phyloP scores from a whole-genome alignment of 92 coral and sea anemone genomes.

The Umimayanthus chanpuru region DNA sequence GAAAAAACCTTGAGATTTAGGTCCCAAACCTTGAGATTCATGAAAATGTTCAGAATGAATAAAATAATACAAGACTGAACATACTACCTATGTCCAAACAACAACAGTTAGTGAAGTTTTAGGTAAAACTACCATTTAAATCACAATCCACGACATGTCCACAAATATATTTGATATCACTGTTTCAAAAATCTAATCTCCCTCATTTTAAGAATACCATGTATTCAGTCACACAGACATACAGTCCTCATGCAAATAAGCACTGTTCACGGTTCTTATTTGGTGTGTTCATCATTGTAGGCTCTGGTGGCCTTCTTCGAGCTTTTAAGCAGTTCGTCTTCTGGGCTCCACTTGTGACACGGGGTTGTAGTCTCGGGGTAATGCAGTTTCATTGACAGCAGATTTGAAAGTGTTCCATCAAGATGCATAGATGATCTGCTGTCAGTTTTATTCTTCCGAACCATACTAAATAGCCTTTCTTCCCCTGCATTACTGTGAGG shows the following conservation, averaged over 20 bases:
- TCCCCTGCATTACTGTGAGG: background rate
- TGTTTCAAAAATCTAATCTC: background rate
- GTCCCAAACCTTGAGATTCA: slow-evolving; percentile 19
- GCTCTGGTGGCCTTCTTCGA: slow-evolving; percentile 58
- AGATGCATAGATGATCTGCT: slow-evolving; percentile 37
- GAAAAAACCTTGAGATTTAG: background rate
- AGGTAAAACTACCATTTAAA: background rate
- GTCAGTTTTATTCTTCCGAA: slow-evolving; percentile 39
- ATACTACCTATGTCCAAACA: slow-evolving; percentile 13
- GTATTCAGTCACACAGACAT: slow-evolving; percentile 21
- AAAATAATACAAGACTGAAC: slow-evolving; percentile 24
- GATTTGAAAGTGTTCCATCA: slow-evolving; percentile 46
- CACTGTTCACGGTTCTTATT: slow-evolving; percentile 8
- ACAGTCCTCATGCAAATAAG: slow-evolving; percentile 8
- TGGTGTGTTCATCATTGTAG: slow-evolving; percentile 42
- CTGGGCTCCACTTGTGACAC: slow-evolving; percentile 47
- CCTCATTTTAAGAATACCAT: background rate
- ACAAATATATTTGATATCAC: background rate
- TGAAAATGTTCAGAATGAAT: slow-evolving; percentile 15
- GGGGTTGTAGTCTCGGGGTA: slow-evolving; percentile 45
- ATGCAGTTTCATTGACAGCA: slow-evolving; percentile 32
- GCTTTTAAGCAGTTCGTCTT: slow-evolving; percentile 38
- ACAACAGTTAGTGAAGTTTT: slow-evolving; percentile 1
- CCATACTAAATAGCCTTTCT: slow-evolving; percentile 36
- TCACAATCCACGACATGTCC: background rate